These are phyloP conservation scores for Matsumurasca onukii DNA, from an alignment of 1,140 invertebrate genomes.

Conservation along the genomic window DNA sequence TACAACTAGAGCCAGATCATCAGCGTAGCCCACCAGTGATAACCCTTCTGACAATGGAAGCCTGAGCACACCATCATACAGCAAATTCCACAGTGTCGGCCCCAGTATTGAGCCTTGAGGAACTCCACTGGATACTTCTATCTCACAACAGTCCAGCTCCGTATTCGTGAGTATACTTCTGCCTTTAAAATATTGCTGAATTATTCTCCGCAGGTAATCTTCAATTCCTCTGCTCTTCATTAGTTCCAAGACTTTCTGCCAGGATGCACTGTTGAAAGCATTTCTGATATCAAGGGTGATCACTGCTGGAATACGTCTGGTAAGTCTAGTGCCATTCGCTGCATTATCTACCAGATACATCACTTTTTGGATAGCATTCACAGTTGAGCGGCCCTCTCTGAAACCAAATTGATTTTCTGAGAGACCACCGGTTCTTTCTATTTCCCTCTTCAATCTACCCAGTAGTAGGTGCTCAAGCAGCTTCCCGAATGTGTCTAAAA, in stretches of 20 bases:
- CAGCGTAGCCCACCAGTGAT: conserved; percentile 1
- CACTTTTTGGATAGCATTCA: neutral
- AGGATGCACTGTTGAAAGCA: conserved; percentile 10
- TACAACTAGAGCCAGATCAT: neutral
- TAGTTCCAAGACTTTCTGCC: neutral
- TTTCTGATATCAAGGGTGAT: conserved; percentile 8
- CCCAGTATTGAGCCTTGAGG: too few species aligned
- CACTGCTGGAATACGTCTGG: neutral
- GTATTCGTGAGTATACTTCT: neutral
- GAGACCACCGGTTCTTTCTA: neutral
- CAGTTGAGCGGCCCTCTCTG: neutral
- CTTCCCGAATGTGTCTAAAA: conserved; percentile 4
- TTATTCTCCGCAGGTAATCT: neutral
- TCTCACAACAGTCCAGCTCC: neutral
- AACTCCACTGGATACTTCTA: neutral
- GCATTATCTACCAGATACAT: neutral
- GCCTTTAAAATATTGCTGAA: neutral
- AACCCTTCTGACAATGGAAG: neutral
- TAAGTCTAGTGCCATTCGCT: neutral
- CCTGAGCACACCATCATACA: neutral
- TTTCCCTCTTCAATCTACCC: neutral
- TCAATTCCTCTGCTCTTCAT: neutral
- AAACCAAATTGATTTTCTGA: neutral
- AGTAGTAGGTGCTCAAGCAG: neutral
- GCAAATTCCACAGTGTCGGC: neutral